Conservation (phyloP, 1,140 invertebrate species). For the Habropoda laboriosa region DNA sequence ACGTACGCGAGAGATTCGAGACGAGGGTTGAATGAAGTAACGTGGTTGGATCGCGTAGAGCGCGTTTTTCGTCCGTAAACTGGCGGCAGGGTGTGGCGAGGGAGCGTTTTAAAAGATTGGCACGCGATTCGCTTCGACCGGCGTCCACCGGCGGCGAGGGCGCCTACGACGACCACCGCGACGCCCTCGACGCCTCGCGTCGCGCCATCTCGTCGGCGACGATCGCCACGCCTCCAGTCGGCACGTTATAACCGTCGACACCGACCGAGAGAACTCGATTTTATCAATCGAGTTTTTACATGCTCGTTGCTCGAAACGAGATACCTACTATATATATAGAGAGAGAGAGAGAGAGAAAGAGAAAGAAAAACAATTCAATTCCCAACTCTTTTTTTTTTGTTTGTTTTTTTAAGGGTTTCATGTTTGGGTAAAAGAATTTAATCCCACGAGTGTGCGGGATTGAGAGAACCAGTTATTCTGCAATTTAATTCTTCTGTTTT, state of each 20-base stretch:
- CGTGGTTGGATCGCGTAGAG: neutral
- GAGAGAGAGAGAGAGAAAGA: too few relatives aligned
- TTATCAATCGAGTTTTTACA: conserved; percentile 16
- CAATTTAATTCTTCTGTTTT: too few relatives aligned
- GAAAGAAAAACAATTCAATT: too few relatives aligned
- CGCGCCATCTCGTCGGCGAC: conserved; percentile 33
- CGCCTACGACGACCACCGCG: conserved; percentile 23
- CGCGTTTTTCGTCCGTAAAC: conserved; percentile 49
- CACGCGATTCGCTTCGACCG: conserved; percentile 61
- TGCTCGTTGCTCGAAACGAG: neutral
- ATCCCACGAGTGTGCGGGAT: too few relatives aligned
- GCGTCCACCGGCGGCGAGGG: conserved; percentile 59
- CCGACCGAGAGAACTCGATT: neutral
- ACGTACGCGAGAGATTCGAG: neutral
- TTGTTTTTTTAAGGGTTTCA: too few relatives aligned
- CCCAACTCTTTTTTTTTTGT: too few relatives aligned
- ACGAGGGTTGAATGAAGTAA: too few relatives aligned
- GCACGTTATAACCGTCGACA: neutral
- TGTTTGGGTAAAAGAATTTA: too few relatives aligned
- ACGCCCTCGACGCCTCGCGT: conserved; percentile 32
- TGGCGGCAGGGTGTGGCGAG: conserved; percentile 70
- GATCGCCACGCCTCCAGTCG: neutral
- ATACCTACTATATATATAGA: too few relatives aligned
- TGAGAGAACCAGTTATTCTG: too few relatives aligned
- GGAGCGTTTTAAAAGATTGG: conserved; percentile 62